Evolutionary conservation across 2,888 invertebrate genomes (phyloP).

Genomic region (Drosophila paranaensis): DNA sequence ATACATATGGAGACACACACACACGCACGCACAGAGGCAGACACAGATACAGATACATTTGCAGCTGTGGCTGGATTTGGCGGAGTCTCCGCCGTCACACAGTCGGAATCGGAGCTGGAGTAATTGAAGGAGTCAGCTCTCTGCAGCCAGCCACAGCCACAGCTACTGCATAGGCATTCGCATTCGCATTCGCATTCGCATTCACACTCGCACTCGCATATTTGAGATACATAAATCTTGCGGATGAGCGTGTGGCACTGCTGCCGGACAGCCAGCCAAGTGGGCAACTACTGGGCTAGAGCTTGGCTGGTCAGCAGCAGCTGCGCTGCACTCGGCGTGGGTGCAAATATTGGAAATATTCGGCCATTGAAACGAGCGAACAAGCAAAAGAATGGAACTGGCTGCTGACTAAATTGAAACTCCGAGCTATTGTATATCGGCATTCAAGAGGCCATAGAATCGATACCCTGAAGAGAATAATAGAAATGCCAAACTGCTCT

Average conservation of each 20-base stretch:
- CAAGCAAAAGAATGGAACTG: neutral
- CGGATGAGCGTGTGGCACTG: conserved; percentile 64
- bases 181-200: conserved; percentile 66
- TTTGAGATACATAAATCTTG: conserved; percentile 80
- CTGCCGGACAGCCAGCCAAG: conserved; percentile 28
- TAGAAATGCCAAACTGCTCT: neutral
- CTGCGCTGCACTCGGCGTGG: conserved; percentile 13
- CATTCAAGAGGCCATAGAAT: neutral
- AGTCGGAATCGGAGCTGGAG: conserved; percentile 33
- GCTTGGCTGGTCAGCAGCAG: conserved; percentile 20
- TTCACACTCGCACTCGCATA: conserved; percentile 67
- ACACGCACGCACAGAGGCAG: neutral
- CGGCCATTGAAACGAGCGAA: conserved; percentile 1
- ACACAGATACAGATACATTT: conserved; percentile 33
- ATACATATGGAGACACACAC: neutral
- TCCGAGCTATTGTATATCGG: neutral
- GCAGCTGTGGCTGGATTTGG: conserved; percentile 48
- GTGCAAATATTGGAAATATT: conserved; percentile 36
- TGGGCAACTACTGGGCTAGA: conserved; percentile 18
- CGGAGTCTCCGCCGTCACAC: conserved; percentile 19
- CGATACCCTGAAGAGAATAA: neutral
- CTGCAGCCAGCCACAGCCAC: conserved; percentile 18
- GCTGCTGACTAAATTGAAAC: conserved; percentile 10
- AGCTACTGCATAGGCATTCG: conserved; percentile 42
- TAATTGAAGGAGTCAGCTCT: conserved; percentile 49